phyloP scores from a whole-genome alignment of 2,113 vertebrate species.

The Ahaetulla prasina region DNA sequence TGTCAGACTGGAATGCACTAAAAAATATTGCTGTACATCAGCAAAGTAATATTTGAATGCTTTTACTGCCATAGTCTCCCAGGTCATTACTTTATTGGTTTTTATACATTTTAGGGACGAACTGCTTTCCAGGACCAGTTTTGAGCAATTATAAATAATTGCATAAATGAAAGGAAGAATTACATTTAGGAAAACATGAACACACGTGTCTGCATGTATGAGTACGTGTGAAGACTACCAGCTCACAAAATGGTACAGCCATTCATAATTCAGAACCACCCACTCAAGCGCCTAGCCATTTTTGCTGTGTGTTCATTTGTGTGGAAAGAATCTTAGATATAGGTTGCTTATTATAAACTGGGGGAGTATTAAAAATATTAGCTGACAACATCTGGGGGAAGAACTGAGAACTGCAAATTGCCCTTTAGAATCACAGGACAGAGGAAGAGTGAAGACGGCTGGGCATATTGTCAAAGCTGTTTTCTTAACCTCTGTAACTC shows the following conservation, averaged over 20 bases:
- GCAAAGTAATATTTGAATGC: neutral
- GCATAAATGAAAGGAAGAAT: neutral
- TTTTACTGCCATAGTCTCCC: neutral
- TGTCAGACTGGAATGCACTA: neutral
- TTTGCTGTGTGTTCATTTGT: conserved; percentile 15
- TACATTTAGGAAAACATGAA: neutral
- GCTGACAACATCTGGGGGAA: neutral
- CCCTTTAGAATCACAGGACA: conserved; percentile 4
- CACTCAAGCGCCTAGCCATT: neutral
- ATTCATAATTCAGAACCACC: conserved; percentile 32
- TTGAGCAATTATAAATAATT: neutral
- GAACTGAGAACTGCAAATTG: neutral
- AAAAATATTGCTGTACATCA: neutral
- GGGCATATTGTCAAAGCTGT: conserved; percentile 59
- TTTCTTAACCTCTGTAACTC: conserved; percentile 60
- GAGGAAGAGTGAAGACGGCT: conserved; percentile 31
- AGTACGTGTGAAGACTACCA: neutral
- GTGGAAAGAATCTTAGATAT: conserved; percentile 14
- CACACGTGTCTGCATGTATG: neutral
- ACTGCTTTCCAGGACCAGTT: neutral
- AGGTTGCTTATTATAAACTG: neutral
- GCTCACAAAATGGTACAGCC: conserved; percentile 26
- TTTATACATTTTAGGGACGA: neutral
- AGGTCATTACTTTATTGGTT: neutral
- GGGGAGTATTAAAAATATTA: neutral